Evolutionary conservation across 2,888 invertebrate genomes (phyloP).

Genomic region (Thymelicus sylvestris): DNA sequence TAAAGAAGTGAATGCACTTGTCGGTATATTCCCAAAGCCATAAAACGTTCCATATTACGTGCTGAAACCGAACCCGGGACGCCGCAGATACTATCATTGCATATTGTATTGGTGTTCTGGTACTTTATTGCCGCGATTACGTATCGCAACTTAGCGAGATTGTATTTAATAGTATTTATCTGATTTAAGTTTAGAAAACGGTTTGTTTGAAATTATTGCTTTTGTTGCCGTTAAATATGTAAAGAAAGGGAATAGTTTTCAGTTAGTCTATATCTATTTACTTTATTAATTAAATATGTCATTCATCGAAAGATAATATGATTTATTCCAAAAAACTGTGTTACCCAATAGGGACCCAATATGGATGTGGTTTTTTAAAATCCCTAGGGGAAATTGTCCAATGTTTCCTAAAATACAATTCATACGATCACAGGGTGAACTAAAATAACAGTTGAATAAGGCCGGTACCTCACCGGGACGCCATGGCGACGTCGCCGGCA

Average conservation of each 20-base stretch:
- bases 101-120: slow-evolving; percentile 26
- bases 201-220: slow-evolving; percentile 17
- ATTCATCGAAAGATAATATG: no score
- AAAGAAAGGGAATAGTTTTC: background rate
- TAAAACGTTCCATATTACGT: slow-evolving; percentile 30
- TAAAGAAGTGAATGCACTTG: slow-evolving; percentile 16
- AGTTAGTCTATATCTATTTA: no score
- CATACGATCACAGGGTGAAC: no score
- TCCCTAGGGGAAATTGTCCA: no score
- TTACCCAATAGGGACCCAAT: no score
- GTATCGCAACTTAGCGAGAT: slow-evolving; percentile 27
- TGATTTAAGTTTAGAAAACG: slow-evolving; percentile 30
- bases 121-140: slow-evolving; percentile 31
- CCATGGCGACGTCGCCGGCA: no score
- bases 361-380: no score
- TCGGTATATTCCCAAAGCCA: background rate
- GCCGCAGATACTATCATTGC: slow-evolving; percentile 24
- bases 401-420: no score
- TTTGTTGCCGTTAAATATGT: background rate
- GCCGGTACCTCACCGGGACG: no score
- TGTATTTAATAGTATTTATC: slow-evolving; percentile 24
- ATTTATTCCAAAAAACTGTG: no score
- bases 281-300: no score
- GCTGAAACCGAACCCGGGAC: slow-evolving; percentile 30
- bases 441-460: no score